These are phyloP conservation scores for Gallinago jamesoni DNA, from an alignment of 2,113 vertebrate species.

Conservation along the genomic window DNA sequence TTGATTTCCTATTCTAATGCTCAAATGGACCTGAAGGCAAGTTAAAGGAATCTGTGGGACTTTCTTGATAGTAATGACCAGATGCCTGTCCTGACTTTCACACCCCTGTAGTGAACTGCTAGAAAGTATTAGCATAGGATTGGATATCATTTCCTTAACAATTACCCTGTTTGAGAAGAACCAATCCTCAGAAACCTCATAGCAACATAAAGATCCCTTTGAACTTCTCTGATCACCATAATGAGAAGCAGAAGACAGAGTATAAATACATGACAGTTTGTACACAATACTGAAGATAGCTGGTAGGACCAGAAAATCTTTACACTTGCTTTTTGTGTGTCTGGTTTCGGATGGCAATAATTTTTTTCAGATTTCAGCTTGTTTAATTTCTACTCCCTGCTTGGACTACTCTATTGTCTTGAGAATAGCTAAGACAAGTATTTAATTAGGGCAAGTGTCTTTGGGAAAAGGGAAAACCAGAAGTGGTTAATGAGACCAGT, in stretches of 20 bases:
- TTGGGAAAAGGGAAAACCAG: neutral
- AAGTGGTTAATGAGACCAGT: conserved; percentile 10
- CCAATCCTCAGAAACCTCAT: neutral
- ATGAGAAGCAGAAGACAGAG: neutral
- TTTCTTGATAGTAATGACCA: neutral
- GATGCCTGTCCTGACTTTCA: neutral
- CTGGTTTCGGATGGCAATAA: neutral
- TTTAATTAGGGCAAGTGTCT: conserved; percentile 56
- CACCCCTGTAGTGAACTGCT: neutral
- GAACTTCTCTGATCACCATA: neutral
- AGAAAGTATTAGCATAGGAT: neutral
- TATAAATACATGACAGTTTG: conserved; percentile 8
- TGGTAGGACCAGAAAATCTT: conserved; percentile 1
- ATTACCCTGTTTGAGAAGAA: neutral
- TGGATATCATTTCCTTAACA: neutral
- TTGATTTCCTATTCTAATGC: neutral
- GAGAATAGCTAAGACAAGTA: conserved; percentile 45
- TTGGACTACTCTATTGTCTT: conserved; percentile 18
- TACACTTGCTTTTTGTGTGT: neutral
- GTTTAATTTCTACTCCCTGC: conserved; percentile 55
- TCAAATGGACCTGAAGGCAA: neutral
- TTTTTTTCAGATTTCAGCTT: conserved; percentile 22
- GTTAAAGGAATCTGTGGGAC: neutral
- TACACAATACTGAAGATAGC: neutral
- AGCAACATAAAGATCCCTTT: neutral